Percentiles rank a stretch among this genome's conserved stretches.
Evolutionary conservation across 2,888 invertebrate species (phyloP).

Genomic region (Caenorhabditis zanzibari): DNA sequence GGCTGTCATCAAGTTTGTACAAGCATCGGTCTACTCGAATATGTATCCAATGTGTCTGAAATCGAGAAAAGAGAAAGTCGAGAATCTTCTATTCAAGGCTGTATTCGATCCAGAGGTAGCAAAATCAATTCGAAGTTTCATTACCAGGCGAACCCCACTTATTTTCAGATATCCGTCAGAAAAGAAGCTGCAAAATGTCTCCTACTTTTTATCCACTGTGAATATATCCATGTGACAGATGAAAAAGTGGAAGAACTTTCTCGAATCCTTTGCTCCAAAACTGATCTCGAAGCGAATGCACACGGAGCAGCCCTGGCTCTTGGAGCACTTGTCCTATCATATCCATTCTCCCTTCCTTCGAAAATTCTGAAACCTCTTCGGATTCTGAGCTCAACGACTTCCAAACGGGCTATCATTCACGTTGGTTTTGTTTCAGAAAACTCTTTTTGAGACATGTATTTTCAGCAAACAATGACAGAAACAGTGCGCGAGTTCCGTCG

Average conservation of each 20-base stretch:
- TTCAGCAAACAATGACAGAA: slow-evolving; percentile 57
- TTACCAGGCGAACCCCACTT: too few species aligned
- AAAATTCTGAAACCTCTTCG: slow-evolving; percentile 57
- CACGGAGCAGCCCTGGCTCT: slow-evolving; percentile 68
- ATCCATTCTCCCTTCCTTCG: slow-evolving; percentile 67
- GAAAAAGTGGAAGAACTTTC: slow-evolving; percentile 21
- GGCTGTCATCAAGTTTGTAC: slow-evolving; percentile 66
- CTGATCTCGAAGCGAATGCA: slow-evolving; percentile 14
- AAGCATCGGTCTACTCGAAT: slow-evolving; percentile 73
- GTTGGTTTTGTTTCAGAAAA: slow-evolving; percentile 1
- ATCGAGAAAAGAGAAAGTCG: slow-evolving; percentile 12
- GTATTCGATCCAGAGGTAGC: slow-evolving; percentile 49
- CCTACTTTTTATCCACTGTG: slow-evolving; percentile 66
- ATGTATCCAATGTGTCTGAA: slow-evolving; percentile 53
- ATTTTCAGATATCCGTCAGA: slow-evolving; percentile 67
- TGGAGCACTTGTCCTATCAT: slow-evolving; percentile 65
- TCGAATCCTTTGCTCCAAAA: slow-evolving; percentile 6
- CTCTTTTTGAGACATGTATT: slow-evolving; percentile 5
- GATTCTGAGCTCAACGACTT: slow-evolving; percentile 39
- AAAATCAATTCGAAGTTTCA: neutral
- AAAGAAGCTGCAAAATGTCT: slow-evolving; percentile 69
- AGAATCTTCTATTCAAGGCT: slow-evolving; percentile 50
- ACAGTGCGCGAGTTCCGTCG: slow-evolving; percentile 67
- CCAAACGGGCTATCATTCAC: slow-evolving; percentile 42
- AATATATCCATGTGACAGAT: slow-evolving; percentile 61